Conservation (phyloP, 2,888 invertebrate species). For the Odiellus spinosus region DNA sequence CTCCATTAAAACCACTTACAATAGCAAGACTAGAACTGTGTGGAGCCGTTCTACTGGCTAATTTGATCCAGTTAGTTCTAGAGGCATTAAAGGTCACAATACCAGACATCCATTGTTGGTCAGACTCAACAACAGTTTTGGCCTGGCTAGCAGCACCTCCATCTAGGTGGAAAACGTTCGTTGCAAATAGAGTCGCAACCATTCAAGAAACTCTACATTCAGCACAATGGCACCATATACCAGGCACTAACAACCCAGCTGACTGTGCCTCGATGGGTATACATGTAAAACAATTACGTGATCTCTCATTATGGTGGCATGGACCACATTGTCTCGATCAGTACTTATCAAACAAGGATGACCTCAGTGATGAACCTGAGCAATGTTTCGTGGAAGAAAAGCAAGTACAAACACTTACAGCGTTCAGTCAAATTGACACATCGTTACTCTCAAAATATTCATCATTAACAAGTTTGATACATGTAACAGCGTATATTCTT, state of each 20-base stretch:
- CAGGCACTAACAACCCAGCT: constrained; percentile 21
- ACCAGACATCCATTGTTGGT: constrained; percentile 11
- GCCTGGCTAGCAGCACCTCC: constrained; percentile 16
- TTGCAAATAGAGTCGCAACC: constrained; percentile 19
- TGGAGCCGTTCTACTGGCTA: constrained; percentile 9
- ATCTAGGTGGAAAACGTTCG: constrained; percentile 17
- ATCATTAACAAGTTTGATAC: too few relatives aligned
- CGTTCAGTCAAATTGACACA: too few relatives aligned
- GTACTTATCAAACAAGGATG: too few relatives aligned
- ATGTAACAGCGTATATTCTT: too few relatives aligned
- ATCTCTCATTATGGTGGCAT: constrained; percentile 18
- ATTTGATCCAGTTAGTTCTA: neutral
- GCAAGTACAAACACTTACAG: too few relatives aligned
- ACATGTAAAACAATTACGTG: constrained; percentile 7
- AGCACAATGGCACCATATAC: too few relatives aligned
- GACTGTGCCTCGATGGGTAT: constrained; percentile 22
- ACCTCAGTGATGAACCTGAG: too few relatives aligned
- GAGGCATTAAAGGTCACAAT: neutral
- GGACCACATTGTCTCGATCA: constrained; percentile 16
- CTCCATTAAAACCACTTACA: constrained; percentile 18
- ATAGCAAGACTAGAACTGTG: constrained; percentile 19
- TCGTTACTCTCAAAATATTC: too few relatives aligned
- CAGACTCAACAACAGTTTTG: constrained; percentile 17
- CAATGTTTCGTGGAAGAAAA: too few relatives aligned
- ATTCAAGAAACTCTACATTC: constrained; percentile 18